Conservation (phyloP, 2,113 vertebrate genomes). For the Lonchura striata region DNA sequence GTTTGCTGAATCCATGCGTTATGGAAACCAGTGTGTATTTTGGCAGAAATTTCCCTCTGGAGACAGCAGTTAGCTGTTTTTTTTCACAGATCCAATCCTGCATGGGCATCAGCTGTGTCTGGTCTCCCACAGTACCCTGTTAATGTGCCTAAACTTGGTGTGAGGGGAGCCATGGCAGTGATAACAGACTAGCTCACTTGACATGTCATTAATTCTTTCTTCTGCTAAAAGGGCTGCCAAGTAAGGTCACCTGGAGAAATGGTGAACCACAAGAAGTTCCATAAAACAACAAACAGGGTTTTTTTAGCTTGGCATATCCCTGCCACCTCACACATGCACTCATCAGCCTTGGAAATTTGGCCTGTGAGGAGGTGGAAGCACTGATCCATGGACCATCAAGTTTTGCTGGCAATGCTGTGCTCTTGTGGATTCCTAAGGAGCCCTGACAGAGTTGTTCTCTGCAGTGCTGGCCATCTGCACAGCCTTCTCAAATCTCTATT, state of each 20-base stretch:
- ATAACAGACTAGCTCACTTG: background rate
- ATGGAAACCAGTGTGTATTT: background rate
- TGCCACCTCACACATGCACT: background rate
- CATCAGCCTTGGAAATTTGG: background rate
- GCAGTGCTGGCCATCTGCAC: background rate
- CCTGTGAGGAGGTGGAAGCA: background rate
- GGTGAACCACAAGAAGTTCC: background rate
- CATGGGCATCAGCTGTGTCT: constrained; percentile 21
- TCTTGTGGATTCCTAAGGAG: background rate
- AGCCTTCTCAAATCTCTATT: background rate
- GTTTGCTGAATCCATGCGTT: background rate
- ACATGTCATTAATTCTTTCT: background rate
- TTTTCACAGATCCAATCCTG: background rate
- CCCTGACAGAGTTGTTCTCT: background rate
- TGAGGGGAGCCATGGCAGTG: background rate
- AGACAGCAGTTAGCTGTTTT: background rate
- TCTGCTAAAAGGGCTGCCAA: background rate
- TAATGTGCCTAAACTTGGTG: background rate
- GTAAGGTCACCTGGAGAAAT: background rate
- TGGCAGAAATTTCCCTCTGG: background rate
- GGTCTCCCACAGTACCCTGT: background rate
- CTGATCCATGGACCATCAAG: background rate
- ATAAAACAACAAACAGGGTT: background rate
- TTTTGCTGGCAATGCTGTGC: background rate
- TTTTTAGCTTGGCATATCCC: background rate